phyloP scores from a whole-genome alignment of 2,797 vertebrate species.

The Antennarius maculatus region DNA sequence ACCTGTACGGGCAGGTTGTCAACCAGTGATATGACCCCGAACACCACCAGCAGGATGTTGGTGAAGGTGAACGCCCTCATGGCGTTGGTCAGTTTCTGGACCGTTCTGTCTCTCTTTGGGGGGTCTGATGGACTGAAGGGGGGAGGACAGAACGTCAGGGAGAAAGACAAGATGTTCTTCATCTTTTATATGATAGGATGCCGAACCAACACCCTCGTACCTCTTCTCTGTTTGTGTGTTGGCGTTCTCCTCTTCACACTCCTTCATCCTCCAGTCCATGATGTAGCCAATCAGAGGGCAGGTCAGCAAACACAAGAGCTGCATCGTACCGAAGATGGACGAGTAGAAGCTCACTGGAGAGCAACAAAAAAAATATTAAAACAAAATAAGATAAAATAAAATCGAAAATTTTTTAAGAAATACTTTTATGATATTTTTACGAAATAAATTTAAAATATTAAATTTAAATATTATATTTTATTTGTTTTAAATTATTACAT shows the following conservation, averaged over 20 bases:
- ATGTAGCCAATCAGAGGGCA: constrained; percentile 92
- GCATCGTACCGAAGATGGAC: constrained; percentile 89
- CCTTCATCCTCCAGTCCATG: constrained; percentile 95
- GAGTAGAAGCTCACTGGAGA: constrained; percentile 86
- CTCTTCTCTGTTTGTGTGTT: constrained; percentile 46
- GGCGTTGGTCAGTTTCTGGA: constrained; percentile 91
- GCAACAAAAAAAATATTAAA: neutral
- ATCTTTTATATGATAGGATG: no score
- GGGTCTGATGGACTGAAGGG: constrained; percentile 17
- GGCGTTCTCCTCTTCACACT: constrained; percentile 70
- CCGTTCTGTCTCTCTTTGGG: constrained; percentile 76
- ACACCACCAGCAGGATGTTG: constrained; percentile 86
- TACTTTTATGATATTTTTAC: no score
- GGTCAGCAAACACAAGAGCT: constrained; percentile 88
- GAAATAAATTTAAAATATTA: no score
- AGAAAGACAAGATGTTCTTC: no score
- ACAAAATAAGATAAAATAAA: neutral
- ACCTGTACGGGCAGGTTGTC: constrained; percentile 88
- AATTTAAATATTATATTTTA: no score
- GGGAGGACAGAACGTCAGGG: neutral
- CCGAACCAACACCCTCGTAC: constrained; percentile 34
- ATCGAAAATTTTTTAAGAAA: neutral
- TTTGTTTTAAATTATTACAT: no score
- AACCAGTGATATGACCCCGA: constrained; percentile 83
- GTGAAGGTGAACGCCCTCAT: constrained; percentile 89